Base-by-base conservation (phyloP, 2,797 vertebrate species). In the Remorina albescens region DNA sequence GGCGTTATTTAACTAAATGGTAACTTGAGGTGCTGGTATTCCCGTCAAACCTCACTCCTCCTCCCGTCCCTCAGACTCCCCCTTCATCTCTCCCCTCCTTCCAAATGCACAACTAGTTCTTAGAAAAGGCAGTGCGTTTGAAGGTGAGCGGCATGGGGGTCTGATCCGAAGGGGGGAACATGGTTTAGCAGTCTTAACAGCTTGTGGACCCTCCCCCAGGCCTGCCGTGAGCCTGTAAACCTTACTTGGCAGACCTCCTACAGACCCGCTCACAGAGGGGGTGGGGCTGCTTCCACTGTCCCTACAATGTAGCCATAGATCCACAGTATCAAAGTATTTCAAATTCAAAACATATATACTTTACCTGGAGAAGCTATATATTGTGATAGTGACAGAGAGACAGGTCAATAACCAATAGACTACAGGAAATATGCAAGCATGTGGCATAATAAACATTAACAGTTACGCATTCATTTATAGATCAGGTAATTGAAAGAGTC, bases 91-190 rank as follows among this genome's bases (percentile, higher is more conserved):
- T 58, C 79, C 83, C 50, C 77, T 79, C 68, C 78, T 74, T 76
- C 78, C 86, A 87, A 86, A 93, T 91, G 90, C 90, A 90, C 89
- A 87, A 87, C 16, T 39, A 94, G 93, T 94, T 93, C 93, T 87
- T 76, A 89, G 92, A 92, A 89, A 93, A 89, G 94, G 93, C 94
- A 92, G 82, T 64, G 54, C 60, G 92, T 96, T 95, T 96, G 94
- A 97, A 95, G 91, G 93, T 10, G 47, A 59, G 84, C 78, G 88
- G 92, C 86, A 71, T 26, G 74, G 82, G 73, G 89, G 85, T 93
- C 92, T 91, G 91, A 94, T 94, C 91, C 89, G 75, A 78, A 73
- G 90, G 85, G 84, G n/a, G 92, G 93, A 87, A 89, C 64, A 71
- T 76, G 85, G 85, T 89, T 84, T 91, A 75, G 71, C 78, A 84